Base-by-base conservation (phyloP, 2,888 invertebrate species). In the Petrolisthes manimaculis region DNA sequence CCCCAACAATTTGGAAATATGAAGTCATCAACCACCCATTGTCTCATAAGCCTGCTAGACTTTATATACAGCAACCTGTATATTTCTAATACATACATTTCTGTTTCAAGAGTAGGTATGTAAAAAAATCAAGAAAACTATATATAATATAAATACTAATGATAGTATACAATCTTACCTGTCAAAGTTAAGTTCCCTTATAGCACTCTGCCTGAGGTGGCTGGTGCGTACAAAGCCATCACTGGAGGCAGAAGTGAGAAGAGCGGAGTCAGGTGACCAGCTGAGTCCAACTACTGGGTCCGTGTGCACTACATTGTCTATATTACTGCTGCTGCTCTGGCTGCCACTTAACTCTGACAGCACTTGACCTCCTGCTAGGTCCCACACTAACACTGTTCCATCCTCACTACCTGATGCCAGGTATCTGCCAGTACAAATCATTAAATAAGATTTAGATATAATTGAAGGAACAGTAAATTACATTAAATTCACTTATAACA, bases 371-470 rank as follows among this genome's bases (percentile, higher is more conserved):
- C 83, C 90, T 14, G 88, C 84, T 75, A 90, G 74, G 82, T 90
- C 89, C 90, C 90, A 90, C 71, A 90, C 88, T 9, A 75, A 61
- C 56, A 89, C 90, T 12, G 80, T 81, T 12, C 90, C 90, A 54
- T 89, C 88, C 24, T 88, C 88, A 54, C 89, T 84, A 3, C 90
- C 90, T 4, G 90, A 90, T n/a, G 90, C 90, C 12, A 90, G 86
- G 83, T 87, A 85, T 24, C 90, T 90, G 83, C 5, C 83, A 83
- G 37, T 18, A 69, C 1, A 55, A 12, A 14, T 51, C 6, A 61
- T 37, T 37, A 37, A 37, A 37, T 37, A 37, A 37, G 37, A 37
- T 37, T 37, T 37, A 37, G 37, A 0, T 37, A 37, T 37, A 37
- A 37, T 37, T 37, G 37, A 37, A 37, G 37, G 37, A 37, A 37